Conservation (phyloP, 1,140 invertebrate genomes). For the Dolichoris vasculosae region DNA sequence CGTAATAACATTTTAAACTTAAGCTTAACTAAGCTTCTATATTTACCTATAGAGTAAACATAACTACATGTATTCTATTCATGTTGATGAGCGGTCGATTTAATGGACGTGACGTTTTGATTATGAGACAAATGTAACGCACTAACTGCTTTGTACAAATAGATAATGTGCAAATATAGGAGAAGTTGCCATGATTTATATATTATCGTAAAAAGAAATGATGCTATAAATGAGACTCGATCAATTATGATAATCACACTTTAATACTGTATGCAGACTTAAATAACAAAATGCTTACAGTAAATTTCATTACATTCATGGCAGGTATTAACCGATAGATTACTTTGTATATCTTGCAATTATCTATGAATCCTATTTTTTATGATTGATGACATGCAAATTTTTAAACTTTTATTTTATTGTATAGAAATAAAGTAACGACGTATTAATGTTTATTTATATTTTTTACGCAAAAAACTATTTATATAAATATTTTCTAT, state of each 20-base stretch:
- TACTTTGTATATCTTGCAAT: no score
- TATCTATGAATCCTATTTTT: no score
- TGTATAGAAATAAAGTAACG: no score
- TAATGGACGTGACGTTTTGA: neutral
- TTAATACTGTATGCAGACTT: neutral
- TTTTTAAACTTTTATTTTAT: no score
- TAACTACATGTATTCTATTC: neutral
- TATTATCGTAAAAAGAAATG: conserved; percentile 11
- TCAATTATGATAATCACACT: neutral
- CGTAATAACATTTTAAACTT: neutral
- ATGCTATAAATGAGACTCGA: neutral
- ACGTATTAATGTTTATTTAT: no score
- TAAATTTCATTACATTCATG: neutral
- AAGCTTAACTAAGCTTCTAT: neutral
- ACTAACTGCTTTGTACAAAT: neutral
- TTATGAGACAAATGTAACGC: conserved; percentile 12
- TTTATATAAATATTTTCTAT: no score
- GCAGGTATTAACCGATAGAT: neutral
- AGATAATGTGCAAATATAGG: conserved; percentile 26
- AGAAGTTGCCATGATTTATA: conserved; percentile 8
- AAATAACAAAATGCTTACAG: neutral
- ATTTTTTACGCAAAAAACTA: no score
- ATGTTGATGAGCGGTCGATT: neutral
- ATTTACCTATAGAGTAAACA: neutral
- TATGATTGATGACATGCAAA: no score